Evolutionary conservation across 2,888 invertebrate species (phyloP).

Genomic region (Thelaira solivaga): DNA sequence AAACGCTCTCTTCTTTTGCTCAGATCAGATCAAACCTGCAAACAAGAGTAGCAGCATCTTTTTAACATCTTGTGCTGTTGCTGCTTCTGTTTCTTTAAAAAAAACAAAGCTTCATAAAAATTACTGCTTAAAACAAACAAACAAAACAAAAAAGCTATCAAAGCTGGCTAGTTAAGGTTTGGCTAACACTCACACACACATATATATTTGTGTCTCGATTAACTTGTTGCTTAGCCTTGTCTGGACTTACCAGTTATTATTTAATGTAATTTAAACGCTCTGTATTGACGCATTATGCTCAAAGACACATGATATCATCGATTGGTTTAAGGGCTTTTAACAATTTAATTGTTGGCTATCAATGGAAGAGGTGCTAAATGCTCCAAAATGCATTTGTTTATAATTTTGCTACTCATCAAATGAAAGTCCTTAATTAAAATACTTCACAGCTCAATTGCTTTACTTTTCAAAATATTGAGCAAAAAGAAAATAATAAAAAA

Average conservation of each 20-base stretch:
- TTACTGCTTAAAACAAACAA: slow-evolving; percentile 9
- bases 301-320: slow-evolving; percentile 30
- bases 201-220: background rate
- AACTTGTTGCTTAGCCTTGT: slow-evolving; percentile 48
- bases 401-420: background rate
- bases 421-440: background rate
- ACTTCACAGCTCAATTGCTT: too few relatives aligned
- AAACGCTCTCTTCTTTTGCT: slow-evolving; percentile 54
- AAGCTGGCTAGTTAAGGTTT: slow-evolving; percentile 45
- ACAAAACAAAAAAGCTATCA: slow-evolving; percentile 52
- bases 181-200: background rate
- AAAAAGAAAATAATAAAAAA: too few relatives aligned
- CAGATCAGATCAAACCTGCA: slow-evolving; percentile 54
- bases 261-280: slow-evolving; percentile 37
- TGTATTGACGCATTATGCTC: slow-evolving; percentile 32
- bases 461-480: too few relatives aligned
- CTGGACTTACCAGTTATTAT: slow-evolving; percentile 51
- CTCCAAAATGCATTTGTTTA: too few relatives aligned
- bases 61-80: slow-evolving; percentile 20
- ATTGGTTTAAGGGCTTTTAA: slow-evolving; percentile 33
- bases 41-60: slow-evolving; percentile 57
- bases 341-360: slow-evolving; percentile 2
- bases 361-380: background rate
- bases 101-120: slow-evolving; percentile 42
- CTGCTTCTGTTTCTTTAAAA: slow-evolving; percentile 35